These are phyloP conservation scores for Pyrgilauda ruficollis DNA, from an alignment of 2,113 vertebrate species.

Conservation along the genomic window DNA sequence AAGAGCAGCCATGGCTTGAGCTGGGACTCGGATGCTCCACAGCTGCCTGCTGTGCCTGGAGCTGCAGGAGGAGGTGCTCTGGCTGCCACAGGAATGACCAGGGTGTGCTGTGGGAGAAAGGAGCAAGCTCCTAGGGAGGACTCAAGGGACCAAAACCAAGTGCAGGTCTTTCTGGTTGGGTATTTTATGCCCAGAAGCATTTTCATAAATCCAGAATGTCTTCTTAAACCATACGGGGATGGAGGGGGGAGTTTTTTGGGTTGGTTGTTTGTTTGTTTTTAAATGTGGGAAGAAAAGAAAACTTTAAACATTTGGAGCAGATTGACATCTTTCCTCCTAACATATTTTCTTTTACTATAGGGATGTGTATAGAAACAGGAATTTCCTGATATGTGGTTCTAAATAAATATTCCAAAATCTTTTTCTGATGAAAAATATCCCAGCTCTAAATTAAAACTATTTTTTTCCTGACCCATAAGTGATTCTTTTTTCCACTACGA, in stretches of 20 bases:
- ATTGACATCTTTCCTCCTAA: background rate
- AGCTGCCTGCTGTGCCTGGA: background rate
- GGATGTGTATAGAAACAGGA: background rate
- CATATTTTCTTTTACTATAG: background rate
- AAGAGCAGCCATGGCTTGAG: background rate
- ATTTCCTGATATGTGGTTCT: background rate
- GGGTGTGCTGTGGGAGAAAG: background rate
- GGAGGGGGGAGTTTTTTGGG: background rate
- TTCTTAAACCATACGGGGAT: background rate
- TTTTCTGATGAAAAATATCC: background rate
- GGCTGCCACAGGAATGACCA: background rate
- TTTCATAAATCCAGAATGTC: background rate
- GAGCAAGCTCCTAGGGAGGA: background rate
- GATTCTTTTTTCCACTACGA: background rate
- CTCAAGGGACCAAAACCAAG: background rate
- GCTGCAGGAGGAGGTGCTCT: background rate
- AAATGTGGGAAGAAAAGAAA: background rate
- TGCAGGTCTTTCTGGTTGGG: rapidly evolving
- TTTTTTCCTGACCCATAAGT: background rate
- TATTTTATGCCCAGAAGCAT: background rate
- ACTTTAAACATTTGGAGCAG: background rate
- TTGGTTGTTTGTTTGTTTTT: background rate
- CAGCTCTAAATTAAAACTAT: background rate
- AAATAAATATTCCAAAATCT: background rate
- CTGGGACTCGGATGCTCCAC: background rate